Evolutionary conservation across 1,140 invertebrate species (phyloP).

Genomic region (Bombus waltoni): DNA sequence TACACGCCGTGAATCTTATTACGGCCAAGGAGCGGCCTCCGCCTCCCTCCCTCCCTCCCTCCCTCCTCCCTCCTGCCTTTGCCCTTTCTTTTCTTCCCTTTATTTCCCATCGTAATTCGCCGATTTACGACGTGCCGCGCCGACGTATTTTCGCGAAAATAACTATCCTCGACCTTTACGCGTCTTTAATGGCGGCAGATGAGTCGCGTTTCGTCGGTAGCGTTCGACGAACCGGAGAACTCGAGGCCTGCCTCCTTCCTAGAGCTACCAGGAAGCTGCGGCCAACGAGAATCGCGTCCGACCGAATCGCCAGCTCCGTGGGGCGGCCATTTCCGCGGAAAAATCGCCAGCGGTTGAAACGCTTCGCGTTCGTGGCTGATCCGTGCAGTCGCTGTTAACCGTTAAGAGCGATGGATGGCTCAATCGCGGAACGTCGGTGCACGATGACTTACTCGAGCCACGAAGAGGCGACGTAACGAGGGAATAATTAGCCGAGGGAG

Average conservation of each 20-base stretch:
- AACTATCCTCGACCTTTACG: neutral
- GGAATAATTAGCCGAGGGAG: constrained; percentile 21
- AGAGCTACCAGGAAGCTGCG: too few species aligned
- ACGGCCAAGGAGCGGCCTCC: constrained; percentile 18
- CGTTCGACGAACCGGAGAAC: neutral
- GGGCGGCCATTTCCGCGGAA: too few species aligned
- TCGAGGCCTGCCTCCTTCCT: too few species aligned
- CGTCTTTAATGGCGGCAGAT: neutral
- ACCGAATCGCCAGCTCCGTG: too few species aligned
- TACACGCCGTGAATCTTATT: constrained; percentile 53
- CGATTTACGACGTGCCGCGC: constrained; percentile 34
- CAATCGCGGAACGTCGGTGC: neutral
- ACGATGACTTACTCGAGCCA: neutral
- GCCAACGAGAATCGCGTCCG: too few species aligned
- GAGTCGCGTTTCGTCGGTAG: neutral
- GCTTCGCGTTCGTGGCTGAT: too few species aligned
- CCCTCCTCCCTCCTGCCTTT: too few species aligned
- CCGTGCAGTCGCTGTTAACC: neutral
- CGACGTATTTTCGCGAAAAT: neutral
- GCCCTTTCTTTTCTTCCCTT: neutral
- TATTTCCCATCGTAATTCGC: constrained; percentile 33
- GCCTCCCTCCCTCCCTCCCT: neutral
- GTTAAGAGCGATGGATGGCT: neutral
- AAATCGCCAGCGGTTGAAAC: too few species aligned
- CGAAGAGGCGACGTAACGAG: neutral